These are phyloP conservation scores for Hoplodrina ambigua DNA, from an alignment of 2,888 invertebrate genomes.

Conservation along the genomic window DNA sequence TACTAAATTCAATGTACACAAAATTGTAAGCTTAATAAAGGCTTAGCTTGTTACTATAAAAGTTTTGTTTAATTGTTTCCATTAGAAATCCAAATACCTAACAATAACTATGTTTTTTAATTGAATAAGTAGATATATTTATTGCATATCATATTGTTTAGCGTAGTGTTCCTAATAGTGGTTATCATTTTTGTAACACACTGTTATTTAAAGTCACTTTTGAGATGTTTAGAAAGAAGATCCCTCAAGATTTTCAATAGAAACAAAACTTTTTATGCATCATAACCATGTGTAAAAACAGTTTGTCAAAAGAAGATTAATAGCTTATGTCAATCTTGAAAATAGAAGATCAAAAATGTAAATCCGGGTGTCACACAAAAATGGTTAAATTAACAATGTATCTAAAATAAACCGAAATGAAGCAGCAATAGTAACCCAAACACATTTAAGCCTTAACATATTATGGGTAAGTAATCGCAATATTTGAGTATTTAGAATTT, in stretches of 20 bases:
- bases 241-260: background rate
- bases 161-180: too few species aligned
- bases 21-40: conserved; percentile 64
- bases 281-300: conserved; percentile 30
- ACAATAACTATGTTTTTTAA: background rate
- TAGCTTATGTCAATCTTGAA: conserved; percentile 78
- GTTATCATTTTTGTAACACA: too few species aligned
- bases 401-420: conserved; percentile 59
- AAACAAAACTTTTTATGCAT: conserved; percentile 29
- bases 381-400: conserved; percentile 67
- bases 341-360: conserved; percentile 83
- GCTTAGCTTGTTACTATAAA: conserved; percentile 59
- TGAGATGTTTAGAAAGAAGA: background rate
- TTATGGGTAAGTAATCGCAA: conserved; percentile 79
- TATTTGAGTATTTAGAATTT: conserved; percentile 49
- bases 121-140: too few species aligned
- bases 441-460: conserved; percentile 61
- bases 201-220: background rate
- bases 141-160: too few species aligned
- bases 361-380: conserved; percentile 71
- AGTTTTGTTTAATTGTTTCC: conserved; percentile 33
- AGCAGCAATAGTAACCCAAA: conserved; percentile 60
- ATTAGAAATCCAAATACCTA: background rate
- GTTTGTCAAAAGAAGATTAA: conserved; percentile 56
- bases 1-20: conserved; percentile 57